Evolutionary conservation across 2,113 vertebrate genomes (phyloP).

Genomic region (Vulpes lagopus): DNA sequence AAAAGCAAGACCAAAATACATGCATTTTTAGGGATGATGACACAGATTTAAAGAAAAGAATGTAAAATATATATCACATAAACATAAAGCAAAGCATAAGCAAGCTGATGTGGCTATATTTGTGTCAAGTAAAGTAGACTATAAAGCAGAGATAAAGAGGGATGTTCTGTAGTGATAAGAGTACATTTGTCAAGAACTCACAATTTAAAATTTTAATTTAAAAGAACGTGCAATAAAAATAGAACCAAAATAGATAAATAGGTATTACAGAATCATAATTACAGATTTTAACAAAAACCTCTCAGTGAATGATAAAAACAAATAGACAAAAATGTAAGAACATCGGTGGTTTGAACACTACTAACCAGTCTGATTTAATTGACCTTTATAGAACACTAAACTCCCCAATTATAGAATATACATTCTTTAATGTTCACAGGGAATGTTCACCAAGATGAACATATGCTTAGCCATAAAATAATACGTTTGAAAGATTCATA

Average conservation of each 20-base stretch:
- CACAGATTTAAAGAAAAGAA: neutral
- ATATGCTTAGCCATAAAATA: neutral
- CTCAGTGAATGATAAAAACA: neutral
- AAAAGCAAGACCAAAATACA: neutral
- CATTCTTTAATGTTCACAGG: constrained; percentile 13
- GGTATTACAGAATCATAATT: neutral
- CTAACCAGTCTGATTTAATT: neutral
- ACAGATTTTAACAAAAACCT: neutral
- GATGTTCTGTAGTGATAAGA: neutral
- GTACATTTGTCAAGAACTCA: neutral
- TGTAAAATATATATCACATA: neutral
- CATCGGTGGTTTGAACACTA: neutral
- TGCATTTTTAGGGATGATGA: neutral
- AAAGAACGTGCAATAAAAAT: neutral
- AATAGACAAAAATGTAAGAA: neutral
- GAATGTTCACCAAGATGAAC: neutral
- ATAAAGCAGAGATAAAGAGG: neutral
- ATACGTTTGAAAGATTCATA: neutral
- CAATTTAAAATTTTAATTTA: neutral
- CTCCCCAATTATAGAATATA: neutral
- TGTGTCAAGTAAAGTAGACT: neutral
- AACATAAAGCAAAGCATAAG: neutral
- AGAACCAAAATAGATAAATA: neutral
- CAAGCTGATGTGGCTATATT: neutral
- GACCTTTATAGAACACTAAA: neutral